phyloP scores from a whole-genome alignment of 2,113 vertebrate species.

The Hipposideros armiger region DNA sequence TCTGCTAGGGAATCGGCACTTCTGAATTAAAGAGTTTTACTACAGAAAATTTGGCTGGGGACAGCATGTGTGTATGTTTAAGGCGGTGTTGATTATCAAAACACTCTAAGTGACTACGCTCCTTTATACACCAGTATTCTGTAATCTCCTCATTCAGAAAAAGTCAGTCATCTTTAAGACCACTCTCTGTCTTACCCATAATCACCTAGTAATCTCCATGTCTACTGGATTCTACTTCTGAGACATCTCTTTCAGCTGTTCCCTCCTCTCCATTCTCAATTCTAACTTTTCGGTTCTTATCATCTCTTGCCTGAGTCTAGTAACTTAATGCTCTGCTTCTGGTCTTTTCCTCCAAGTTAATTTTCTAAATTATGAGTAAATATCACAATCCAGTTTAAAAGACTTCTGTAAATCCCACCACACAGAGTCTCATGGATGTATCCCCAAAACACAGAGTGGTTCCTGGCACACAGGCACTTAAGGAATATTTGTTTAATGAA shows the following conservation, averaged over 20 bases:
- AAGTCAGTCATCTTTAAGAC: neutral
- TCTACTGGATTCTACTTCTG: neutral
- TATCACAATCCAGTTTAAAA: neutral
- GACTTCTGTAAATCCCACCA: neutral
- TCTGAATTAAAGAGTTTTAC: neutral
- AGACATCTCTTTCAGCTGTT: neutral
- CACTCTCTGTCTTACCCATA: neutral
- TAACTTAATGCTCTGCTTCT: neutral
- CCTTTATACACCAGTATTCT: conserved; percentile 12
- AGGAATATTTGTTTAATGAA: neutral
- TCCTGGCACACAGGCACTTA: neutral
- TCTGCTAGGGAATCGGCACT: neutral
- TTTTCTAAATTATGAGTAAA: conserved; percentile 16
- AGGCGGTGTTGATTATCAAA: neutral
- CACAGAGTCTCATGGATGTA: neutral
- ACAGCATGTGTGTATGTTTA: neutral
- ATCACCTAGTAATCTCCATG: neutral
- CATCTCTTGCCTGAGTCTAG: neutral
- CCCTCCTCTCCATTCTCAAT: neutral
- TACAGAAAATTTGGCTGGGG: neutral
- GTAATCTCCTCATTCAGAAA: neutral
- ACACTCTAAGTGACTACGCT: neutral
- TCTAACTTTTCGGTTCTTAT: neutral
- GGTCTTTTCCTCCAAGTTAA: neutral
- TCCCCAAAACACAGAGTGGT: neutral